A percentile compares a stretch with the other conserved stretches of the same genome.
These are phyloP conservation scores for Popillia japonica DNA, from an alignment of 1,140 invertebrate species.

Conservation along the genomic window DNA sequence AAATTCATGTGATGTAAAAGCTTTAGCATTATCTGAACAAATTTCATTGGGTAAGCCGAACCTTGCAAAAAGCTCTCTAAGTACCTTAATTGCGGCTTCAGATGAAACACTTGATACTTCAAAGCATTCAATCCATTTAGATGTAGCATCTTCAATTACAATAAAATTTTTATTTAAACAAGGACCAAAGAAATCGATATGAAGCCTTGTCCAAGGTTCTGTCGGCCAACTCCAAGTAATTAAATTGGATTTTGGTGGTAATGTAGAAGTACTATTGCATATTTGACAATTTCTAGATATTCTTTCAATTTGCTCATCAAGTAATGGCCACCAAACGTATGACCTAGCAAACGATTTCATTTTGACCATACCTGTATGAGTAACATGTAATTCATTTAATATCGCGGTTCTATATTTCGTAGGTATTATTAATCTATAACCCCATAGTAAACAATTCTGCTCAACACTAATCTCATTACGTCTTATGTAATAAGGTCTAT, in stretches of 20 bases:
- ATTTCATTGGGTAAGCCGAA: constrained; percentile 55
- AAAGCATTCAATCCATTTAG: constrained; percentile 56
- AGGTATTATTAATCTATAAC: no score
- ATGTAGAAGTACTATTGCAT: not conserved
- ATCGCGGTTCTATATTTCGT: no score
- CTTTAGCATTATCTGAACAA: constrained; percentile 55
- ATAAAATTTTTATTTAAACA: constrained; percentile 48
- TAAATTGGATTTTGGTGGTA: constrained; percentile 13
- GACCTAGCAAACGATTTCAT: no score
- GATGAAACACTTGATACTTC: constrained; percentile 17
- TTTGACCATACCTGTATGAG: no score
- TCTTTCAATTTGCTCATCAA: no score
- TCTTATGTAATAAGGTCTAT: no score
- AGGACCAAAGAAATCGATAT: constrained; percentile 62
- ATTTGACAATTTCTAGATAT: constrained; percentile 43
- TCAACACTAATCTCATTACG: no score
- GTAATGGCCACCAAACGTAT: no score
- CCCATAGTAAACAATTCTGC: no score
- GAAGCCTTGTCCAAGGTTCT: constrained; percentile 59
- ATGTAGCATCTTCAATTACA: constrained; percentile 57
- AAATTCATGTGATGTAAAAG: constrained; percentile 53
- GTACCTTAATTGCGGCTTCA: constrained; percentile 8
- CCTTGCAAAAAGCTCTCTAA: constrained; percentile 46
- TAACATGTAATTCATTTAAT: no score
- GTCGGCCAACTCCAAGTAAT: constrained; percentile 47